Percentiles rank a stretch among this genome's conserved stretches.
phyloP scores from a whole-genome alignment of 2,888 invertebrate genomes.

The Drosophila differens region DNA sequence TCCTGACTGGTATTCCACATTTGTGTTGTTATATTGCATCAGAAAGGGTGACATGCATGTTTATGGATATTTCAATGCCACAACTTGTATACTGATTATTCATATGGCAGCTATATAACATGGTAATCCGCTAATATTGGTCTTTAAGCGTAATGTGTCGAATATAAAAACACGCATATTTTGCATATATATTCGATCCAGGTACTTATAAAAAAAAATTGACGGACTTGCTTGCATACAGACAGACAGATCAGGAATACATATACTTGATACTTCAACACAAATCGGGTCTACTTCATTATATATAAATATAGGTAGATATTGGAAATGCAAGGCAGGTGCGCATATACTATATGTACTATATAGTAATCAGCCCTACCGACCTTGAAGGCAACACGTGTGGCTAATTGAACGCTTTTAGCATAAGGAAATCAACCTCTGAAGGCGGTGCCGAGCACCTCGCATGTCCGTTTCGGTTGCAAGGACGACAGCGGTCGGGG shows the following conservation, averaged over 20 bases:
- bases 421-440: neutral
- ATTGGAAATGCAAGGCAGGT: neutral
- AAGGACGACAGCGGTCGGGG: neutral
- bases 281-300: neutral
- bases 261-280: neutral
- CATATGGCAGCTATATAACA: neutral
- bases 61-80: neutral
- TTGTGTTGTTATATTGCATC: neutral
- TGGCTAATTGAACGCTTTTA: conserved; percentile 39
- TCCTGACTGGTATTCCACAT: neutral
- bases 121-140: neutral
- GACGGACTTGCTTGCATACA: neutral
- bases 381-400: conserved; percentile 5
- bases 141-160: neutral
- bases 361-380: neutral
- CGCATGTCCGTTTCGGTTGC: neutral
- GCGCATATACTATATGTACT: neutral
- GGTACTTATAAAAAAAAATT: no score
- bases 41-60: neutral
- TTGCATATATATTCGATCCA: no score
- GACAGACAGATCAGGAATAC: neutral
- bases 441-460: conserved; percentile 34
- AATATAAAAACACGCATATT: neutral
- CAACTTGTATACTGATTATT: neutral
- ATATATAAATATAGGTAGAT: neutral